A percentile compares a stretch with the other conserved stretches of the same genome.
Evolutionary conservation across 2,888 invertebrate genomes (phyloP).

Genomic region (Iselma pallidipennis): DNA sequence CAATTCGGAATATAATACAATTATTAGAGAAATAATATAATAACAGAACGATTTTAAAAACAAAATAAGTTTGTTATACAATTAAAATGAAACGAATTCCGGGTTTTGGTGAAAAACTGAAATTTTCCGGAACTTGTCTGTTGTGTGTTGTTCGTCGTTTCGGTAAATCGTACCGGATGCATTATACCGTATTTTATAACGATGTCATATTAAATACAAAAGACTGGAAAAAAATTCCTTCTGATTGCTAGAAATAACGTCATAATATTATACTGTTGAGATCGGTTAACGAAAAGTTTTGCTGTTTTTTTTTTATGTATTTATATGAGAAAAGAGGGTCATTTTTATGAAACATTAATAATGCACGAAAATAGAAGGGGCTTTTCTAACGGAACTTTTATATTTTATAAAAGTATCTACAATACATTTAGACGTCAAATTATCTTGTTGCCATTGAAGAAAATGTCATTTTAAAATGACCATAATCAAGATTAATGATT

Average conservation of each 20-base stretch:
- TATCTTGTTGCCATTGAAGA: conserved; percentile 16
- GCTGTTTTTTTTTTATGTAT: neutral
- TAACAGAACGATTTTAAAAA: too few relatives aligned
- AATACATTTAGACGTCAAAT: conserved; percentile 19
- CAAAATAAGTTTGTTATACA: neutral
- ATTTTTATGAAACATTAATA: neutral
- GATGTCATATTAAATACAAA: neutral
- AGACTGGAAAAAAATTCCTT: neutral
- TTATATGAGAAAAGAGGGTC: neutral
- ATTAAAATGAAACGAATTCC: neutral
- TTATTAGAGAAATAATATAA: too few relatives aligned
- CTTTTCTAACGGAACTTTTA: neutral
- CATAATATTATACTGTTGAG: too few relatives aligned
- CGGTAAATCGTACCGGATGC: neutral
- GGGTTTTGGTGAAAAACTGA: conserved; percentile 1
- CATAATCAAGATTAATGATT: conserved; percentile 41
- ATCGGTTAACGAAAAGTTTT: too few relatives aligned
- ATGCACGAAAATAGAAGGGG: neutral
- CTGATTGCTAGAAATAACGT: neutral
- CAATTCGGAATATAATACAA: too few relatives aligned
- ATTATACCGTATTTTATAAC: neutral
- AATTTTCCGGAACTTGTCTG: conserved; percentile 7
- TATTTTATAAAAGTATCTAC: neutral
- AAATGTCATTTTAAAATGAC: conserved; percentile 34
- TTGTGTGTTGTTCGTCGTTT: neutral